Base-by-base conservation (phyloP, 2,797 vertebrate genomes). In the Pterois miles region DNA sequence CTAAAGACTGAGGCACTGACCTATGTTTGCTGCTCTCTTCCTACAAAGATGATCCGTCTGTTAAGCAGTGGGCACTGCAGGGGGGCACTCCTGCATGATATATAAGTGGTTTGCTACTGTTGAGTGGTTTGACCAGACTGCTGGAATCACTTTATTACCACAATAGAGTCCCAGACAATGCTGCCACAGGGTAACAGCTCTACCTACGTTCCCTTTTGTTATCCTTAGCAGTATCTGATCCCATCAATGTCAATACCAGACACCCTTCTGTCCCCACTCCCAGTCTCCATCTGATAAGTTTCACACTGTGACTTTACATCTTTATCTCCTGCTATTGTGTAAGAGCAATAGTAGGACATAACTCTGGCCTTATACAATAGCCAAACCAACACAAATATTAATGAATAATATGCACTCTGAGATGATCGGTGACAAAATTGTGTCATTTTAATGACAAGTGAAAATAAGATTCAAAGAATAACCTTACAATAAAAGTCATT, bases 391-490 rank as follows among this genome's bases (percentile, higher is more conserved):
- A 40, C 22, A 3, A 65, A 36, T 63, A 70, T 52, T 7, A 12
- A 56, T 46, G 31, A 78, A 76, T n/a, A 58, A 73, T 7, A 58
- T 22, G 23, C 25, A 69, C 43, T 31, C n/a, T 6, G 23, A 74
- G 13, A 85, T n/a, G 16, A 65, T 52, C 8, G 76, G 74, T 86
- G 84, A 86, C 81, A 84, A 88, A 79, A 75, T 16, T 43, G 34
- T n/a, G 27, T 85, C 52, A 59, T 85, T 94, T 94, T 95, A 94
- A 94, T 94, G 77, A 89, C 68, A 81, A 74, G 33, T 83, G 64
- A 86, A 89, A 88, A 88, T 75, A 91, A 86, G 65, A 88, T 83
- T 83, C 11, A 86, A 89, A 88, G 60, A 84, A 91, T n/a, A 86
- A 48, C 20, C 52, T 63, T 71, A 89, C 40, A 90, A 82, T 78